Evolutionary conservation across 2,797 vertebrate genomes (phyloP).

Genomic region (Orientallactaga sibirica): DNA sequence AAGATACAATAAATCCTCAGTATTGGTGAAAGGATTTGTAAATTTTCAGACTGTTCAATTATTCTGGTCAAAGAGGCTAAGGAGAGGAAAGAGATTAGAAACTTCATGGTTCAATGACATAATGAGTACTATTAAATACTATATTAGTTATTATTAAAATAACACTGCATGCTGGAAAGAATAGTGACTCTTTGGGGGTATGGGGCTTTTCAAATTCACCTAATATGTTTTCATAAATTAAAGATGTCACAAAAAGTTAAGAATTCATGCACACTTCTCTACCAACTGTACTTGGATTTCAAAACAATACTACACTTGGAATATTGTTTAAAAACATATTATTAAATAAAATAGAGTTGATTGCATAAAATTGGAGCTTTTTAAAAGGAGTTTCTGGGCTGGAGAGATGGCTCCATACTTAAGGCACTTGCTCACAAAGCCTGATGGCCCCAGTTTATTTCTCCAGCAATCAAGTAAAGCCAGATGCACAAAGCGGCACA

Average conservation of each 20-base stretch:
- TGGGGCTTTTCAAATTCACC: neutral
- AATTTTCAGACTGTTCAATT: conserved; percentile 63
- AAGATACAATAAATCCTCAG: conserved; percentile 74
- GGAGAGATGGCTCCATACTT: no score
- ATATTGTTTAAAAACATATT: conserved; percentile 30
- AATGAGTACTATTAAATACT: conserved; percentile 74
- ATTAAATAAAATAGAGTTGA: conserved; percentile 27
- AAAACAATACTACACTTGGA: conserved; percentile 10
- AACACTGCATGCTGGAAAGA: conserved; percentile 65
- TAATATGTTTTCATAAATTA: conserved; percentile 64
- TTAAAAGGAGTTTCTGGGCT: no score
- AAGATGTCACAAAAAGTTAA: conserved; percentile 30
- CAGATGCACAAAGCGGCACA: no score
- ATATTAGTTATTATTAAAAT: conserved; percentile 79
- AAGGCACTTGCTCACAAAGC: no score
- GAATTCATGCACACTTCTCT: conserved; percentile 51
- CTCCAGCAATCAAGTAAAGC: no score
- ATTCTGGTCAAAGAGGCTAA: conserved; percentile 76
- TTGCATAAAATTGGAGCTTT: neutral
- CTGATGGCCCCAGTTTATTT: no score
- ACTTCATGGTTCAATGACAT: conserved; percentile 72
- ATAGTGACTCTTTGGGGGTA: conserved; percentile 10
- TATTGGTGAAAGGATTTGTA: conserved; percentile 69
- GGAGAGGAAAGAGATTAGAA: conserved; percentile 77
- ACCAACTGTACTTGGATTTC: conserved; percentile 3